These are phyloP conservation scores for Slavum lentiscoides DNA, from an alignment of 2,888 invertebrate species.

Conservation along the genomic window DNA sequence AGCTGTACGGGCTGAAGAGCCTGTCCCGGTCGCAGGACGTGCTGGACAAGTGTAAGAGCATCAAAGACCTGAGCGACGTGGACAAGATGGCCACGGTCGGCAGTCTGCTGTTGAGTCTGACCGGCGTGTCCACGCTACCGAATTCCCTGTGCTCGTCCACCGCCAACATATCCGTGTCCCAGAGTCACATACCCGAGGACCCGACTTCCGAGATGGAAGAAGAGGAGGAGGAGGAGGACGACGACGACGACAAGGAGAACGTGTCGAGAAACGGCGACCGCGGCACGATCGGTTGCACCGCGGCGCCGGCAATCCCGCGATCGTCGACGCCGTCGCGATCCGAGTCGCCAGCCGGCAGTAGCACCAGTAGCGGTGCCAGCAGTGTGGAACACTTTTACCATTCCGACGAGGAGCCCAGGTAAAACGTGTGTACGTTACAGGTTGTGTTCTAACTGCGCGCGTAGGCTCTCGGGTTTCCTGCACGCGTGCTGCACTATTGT, in stretches of 20 bases:
- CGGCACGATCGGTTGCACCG: not conserved
- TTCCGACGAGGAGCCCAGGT: slow-evolving; percentile 49
- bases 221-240: not conserved
- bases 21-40: slow-evolving; percentile 63
- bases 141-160: slow-evolving; percentile 44
- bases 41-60: slow-evolving; percentile 60
- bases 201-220: no score
- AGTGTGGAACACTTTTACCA: slow-evolving; percentile 52
- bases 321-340: not conserved
- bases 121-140: slow-evolving; percentile 41
- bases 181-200: slow-evolving; percentile 18
- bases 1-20: slow-evolving; percentile 62
- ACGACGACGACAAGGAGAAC: slow-evolving; percentile 14
- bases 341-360: slow-evolving; percentile 25
- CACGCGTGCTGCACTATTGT: no score
- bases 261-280: slow-evolving; percentile 25
- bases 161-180: slow-evolving; percentile 36
- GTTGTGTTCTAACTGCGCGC: no score
- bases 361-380: slow-evolving; percentile 15
- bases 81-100: slow-evolving; percentile 48
- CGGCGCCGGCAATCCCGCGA: not conserved
- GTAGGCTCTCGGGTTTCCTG: no score
- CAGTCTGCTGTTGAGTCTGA: slow-evolving; percentile 46
- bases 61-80: slow-evolving; percentile 39
- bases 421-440: not conserved